Conservation (phyloP, 1,140 invertebrate species). For the Bombus waltoni region DNA sequence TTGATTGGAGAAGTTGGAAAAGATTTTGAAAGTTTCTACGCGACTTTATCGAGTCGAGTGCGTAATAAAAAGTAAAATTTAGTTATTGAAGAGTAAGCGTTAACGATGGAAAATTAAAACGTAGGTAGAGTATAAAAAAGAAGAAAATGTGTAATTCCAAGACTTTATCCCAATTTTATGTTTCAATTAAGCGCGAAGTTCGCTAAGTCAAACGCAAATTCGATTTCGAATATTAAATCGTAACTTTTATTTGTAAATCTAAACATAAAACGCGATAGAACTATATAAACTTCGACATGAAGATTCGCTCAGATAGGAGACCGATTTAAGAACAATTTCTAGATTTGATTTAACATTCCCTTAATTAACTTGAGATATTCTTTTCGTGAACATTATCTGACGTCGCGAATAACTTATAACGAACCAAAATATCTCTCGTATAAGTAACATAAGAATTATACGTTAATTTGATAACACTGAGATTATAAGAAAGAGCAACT, state of each 20-base stretch:
- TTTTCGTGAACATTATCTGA: background rate
- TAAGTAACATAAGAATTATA: background rate
- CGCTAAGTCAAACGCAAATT: background rate
- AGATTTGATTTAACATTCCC: background rate
- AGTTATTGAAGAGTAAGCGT: background rate
- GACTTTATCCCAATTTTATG: background rate
- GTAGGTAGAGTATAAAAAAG: background rate
- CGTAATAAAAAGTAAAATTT: background rate
- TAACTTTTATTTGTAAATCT: background rate
- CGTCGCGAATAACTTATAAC: no score
- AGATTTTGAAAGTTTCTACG: background rate
- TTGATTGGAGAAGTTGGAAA: background rate
- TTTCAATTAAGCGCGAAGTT: background rate
- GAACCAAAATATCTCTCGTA: no score
- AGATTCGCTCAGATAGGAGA: no score
- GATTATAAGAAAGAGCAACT: constrained; percentile 5
- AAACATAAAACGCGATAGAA: background rate
- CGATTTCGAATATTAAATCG: background rate
- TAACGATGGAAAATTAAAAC: background rate
- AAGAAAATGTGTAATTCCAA: background rate
- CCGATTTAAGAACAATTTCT: no score
- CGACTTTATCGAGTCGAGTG: background rate
- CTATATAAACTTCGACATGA: background rate
- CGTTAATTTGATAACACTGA: constrained; percentile 55
- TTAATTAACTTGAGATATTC: background rate